Percentiles rank a stretch among this genome's conserved stretches.
Conservation (phyloP, 2,113 vertebrate genomes). For the Xenopus laevis region DNA sequence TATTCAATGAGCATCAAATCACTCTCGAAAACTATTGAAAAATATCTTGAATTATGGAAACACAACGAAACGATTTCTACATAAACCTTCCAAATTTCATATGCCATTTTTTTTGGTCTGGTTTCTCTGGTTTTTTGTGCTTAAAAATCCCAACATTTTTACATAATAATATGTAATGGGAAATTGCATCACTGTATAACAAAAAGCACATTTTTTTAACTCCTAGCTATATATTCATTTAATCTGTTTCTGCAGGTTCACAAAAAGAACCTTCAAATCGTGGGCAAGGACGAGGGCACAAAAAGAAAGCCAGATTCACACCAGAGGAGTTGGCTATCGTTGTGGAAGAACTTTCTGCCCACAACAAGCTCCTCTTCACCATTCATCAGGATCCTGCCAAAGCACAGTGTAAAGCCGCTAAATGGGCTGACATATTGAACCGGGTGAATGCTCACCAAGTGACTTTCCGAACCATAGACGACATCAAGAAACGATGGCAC, state of each 20-base stretch:
- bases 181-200: too few species aligned
- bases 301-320: constrained; percentile 1
- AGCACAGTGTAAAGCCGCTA: neutral
- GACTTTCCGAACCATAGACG: neutral
- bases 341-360: constrained; percentile 2
- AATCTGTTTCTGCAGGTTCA: neutral
- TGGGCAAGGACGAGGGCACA: neutral
- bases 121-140: too few species aligned
- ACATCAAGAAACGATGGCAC: constrained; percentile 6
- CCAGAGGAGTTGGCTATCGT: constrained; percentile 7
- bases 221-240: too few species aligned
- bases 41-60: too few species aligned
- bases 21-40: too few species aligned
- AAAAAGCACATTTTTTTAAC: too few species aligned
- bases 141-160: too few species aligned
- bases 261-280: neutral
- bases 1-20: too few species aligned
- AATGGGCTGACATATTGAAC: constrained; percentile 1
- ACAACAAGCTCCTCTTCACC: neutral
- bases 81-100: too few species aligned
- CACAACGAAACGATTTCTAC: too few species aligned
- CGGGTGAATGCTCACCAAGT: neutral
- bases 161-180: too few species aligned
- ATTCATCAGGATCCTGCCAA: neutral
- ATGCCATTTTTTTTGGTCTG: too few species aligned